Evolutionary conservation across 2,888 invertebrate species (phyloP).

Genomic region (Microctonus hyperodae): DNA sequence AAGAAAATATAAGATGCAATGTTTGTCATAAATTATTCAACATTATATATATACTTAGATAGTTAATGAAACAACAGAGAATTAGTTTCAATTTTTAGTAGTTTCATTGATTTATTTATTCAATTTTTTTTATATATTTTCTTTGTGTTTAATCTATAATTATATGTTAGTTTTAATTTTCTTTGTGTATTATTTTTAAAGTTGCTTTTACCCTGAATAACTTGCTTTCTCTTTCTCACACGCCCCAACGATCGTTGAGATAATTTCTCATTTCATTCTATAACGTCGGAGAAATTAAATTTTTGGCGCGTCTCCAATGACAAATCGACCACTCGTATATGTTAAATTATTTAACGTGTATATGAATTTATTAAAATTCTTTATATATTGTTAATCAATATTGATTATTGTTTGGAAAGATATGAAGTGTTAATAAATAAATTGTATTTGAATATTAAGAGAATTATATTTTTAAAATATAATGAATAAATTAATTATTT

Average conservation of each 20-base stretch:
- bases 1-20: background rate
- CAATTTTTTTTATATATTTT: background rate
- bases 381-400: background rate
- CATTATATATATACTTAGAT: background rate
- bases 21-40: constrained; percentile 2
- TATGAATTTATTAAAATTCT: background rate
- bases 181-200: background rate
- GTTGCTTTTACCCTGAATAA: no score
- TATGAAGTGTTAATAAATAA: no score
- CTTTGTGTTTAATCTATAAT: background rate
- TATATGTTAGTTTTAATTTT: constrained; percentile 9
- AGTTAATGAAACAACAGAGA: background rate
- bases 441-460: no score
- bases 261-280: constrained; percentile 27
- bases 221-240: background rate
- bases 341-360: background rate
- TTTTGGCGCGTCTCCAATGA: constrained; percentile 8
- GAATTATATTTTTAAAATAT: no score
- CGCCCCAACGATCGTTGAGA: constrained; percentile 12
- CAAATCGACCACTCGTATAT: constrained; percentile 2
- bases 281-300: background rate
- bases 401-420: no score
- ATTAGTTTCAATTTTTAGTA: background rate
- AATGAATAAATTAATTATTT: no score
- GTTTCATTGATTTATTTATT: background rate